Conservation (phyloP, 1,140 invertebrate species). For the Bombyx mandarina region DNA sequence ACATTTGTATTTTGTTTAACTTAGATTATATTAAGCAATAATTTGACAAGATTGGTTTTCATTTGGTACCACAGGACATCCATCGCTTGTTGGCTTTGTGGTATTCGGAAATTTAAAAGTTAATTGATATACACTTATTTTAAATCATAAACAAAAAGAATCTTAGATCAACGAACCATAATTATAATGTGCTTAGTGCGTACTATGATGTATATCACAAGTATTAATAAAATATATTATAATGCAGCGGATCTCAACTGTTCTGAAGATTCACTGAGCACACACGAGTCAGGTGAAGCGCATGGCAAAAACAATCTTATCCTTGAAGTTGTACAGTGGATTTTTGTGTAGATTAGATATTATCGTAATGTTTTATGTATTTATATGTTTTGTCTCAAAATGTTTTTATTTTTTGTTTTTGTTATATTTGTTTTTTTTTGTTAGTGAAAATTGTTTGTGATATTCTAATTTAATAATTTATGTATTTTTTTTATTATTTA, state of each 20-base stretch:
- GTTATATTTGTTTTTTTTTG: slow-evolving; percentile 9
- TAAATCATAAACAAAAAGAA: too few species aligned
- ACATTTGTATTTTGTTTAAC: too few species aligned
- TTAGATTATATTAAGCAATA: too few species aligned
- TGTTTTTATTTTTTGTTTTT: slow-evolving; percentile 10
- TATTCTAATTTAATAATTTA: slow-evolving; percentile 11
- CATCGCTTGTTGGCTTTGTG: too few species aligned
- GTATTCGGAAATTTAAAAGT: too few species aligned
- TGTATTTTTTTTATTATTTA: not conserved
- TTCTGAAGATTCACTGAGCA: slow-evolving; percentile 82
- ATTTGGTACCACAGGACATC: too few species aligned
- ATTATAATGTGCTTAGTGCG: too few species aligned
- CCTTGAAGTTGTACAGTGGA: slow-evolving; percentile 24
- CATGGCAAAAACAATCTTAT: slow-evolving; percentile 34
- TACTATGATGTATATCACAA: too few species aligned
- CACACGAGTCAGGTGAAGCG: slow-evolving; percentile 81
- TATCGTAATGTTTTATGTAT: slow-evolving; percentile 4
- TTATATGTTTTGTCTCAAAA: slow-evolving; percentile 1
- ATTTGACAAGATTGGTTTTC: too few species aligned
- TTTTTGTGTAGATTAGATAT: slow-evolving; percentile 36
- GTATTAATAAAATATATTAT: slow-evolving; percentile 23
- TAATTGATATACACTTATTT: too few species aligned
- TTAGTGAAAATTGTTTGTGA: not conserved
- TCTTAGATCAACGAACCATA: too few species aligned
- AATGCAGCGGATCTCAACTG: slow-evolving; percentile 81